Evolutionary conservation across 1,140 invertebrate genomes (phyloP), one percentile per base, ranked within the genome.

Genomic region (Eubasilissa regina): DNA sequence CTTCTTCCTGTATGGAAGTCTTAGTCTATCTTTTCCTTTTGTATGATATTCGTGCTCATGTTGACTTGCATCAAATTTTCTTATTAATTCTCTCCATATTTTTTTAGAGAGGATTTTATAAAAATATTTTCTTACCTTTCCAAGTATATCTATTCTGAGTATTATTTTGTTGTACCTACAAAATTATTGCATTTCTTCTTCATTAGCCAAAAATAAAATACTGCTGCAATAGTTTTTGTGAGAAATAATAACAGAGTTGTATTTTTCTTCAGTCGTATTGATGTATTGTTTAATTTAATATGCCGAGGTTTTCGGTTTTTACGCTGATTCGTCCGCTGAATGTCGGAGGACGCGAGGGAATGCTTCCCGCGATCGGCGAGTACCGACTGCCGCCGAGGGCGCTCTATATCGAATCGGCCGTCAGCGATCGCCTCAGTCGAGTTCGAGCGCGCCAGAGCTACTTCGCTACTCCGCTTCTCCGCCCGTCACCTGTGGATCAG

Each of bases 281-380:
- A 55, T 55, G 17, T 55, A n/a, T 12, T 55, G 51, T n/a, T n/a
- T 55, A 55, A 55, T n/a, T 55, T 12, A 55, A 13, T 55, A 55
- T n/a, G 17, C 12, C 13, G 17, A 7, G 17, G 47, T 48, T 8
- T 8, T 8, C 47, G 47, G 7, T 7, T 48, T 48, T 48, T 48
- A 48, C 12, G 12, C 7, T 8, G 12, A 48, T 8, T 48, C 47
- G 87, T 87, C 82, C 87, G 87, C 85, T 87, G 45, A 44, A 10
- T 44, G 9, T 21, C 15, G 7, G 15, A 21, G 43, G 8, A 7
- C n/a, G 35, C 15, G 10, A 60, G 15, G 21, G 58, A 53, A n/a
- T n/a, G n/a, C n/a, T n/a, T n/a, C n/a, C n/a, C n/a, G n/a, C n/a
- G n/a, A n/a, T n/a, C n/a, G n/a, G n/a, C n/a, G n/a, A n/a, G n/a